phyloP scores from a whole-genome alignment of 2,797 vertebrate genomes.

The Hirundo rustica region DNA sequence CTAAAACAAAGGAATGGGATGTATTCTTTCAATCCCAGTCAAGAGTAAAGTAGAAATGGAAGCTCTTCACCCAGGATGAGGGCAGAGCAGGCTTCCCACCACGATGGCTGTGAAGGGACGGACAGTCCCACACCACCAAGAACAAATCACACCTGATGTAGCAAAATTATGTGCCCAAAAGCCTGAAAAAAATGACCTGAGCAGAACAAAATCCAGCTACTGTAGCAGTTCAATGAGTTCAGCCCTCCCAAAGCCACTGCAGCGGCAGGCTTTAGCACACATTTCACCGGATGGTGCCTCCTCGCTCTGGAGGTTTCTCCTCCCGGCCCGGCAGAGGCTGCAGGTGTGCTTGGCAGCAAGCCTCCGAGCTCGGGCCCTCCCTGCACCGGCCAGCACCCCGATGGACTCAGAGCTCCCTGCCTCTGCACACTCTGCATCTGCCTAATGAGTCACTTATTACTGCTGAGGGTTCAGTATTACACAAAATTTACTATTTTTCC shows the following conservation, averaged over 20 bases:
- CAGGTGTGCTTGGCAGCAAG: not conserved
- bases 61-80: rapidly evolving
- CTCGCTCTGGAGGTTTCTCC: not conserved
- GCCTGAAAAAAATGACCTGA: rapidly evolving
- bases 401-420: rapidly evolving
- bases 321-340: not conserved
- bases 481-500: not conserved
- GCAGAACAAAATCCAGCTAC: not conserved
- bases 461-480: not conserved
- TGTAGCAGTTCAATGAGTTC: not conserved
- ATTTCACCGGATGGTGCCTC: not conserved
- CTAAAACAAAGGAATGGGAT: not conserved
- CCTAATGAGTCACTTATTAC: not conserved
- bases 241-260: not conserved
- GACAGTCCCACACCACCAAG: not conserved
- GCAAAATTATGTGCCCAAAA: not conserved
- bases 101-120: rapidly evolving
- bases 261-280: not conserved
- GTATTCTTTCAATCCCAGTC: not conserved
- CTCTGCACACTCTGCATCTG: not conserved
- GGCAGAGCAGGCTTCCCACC: not conserved
- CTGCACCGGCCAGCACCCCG: not conserved
- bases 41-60: not conserved
- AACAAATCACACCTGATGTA: not conserved
- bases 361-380: not conserved